These are phyloP conservation scores for Halcyon leucocephala DNA, from an alignment of 2,797 vertebrate species.

Conservation along the genomic window DNA sequence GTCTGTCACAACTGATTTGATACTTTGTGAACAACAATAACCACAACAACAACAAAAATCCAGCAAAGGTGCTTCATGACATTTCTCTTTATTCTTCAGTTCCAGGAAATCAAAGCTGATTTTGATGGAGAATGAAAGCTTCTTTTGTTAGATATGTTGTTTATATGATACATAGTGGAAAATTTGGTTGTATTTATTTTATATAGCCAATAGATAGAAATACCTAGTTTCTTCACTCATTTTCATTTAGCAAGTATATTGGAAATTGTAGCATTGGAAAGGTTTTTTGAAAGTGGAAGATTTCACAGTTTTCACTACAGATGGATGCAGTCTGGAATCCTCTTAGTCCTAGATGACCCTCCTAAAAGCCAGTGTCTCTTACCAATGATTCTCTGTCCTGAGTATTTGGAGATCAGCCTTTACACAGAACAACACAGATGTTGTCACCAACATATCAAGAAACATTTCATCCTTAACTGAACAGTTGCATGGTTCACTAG, in stretches of 20 bases:
- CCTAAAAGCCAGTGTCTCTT: neutral
- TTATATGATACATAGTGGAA: neutral
- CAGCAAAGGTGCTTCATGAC: neutral
- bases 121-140: neutral
- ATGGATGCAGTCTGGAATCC: neutral
- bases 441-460: neutral
- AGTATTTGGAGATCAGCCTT: neutral
- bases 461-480: neutral
- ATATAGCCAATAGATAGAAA: neutral
- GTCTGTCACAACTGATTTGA: neutral
- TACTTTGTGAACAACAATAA: neutral
- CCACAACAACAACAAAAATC: neutral
- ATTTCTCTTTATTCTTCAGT: neutral
- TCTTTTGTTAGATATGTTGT: neutral
- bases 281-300: neutral
- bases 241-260: neutral
- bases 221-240: neutral
- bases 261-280: neutral
- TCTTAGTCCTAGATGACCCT: neutral
- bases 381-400: neutral
- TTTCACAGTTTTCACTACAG: neutral
- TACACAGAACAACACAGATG: neutral
- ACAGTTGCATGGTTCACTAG: neutral
- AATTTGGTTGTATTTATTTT: neutral
- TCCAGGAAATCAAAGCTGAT: neutral